Base-by-base conservation (phyloP, 2,888 invertebrate species). In the Volucella bombylans region DNA sequence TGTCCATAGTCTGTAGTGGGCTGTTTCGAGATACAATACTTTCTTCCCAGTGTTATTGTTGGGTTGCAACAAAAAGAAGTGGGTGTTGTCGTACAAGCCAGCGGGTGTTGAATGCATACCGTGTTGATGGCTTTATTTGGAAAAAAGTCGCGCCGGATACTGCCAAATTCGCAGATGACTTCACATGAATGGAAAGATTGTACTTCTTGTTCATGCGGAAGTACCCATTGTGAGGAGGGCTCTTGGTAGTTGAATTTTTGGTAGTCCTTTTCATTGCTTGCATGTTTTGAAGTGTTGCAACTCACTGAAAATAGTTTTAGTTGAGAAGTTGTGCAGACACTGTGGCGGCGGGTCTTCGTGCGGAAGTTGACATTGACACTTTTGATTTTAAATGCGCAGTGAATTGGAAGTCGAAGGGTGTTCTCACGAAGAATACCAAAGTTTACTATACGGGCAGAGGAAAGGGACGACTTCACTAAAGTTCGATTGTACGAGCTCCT, bases 161-260 rank as follows among this genome's bases (percentile, higher is more conserved):
- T 68, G 67, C 50, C 78, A 82, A 72, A 82, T 82, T 82, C 61
- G 67, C 72, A 54, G 78, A 73, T 64, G 78, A 73, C 68, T 82
- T 68, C 67, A 78, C 82, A 73, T 68, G 72, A 82, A 79, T 68
- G 47, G 57, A n/a, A 31, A 38, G 49, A 38, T 9, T 65, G 52
- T 62, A n/a, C n/a, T 50, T 4, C 52, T 31, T 39, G 54, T 68
- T 62, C 10, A n/a, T 10, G 4, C 69, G 81, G 76, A 76, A 64
- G 38, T 64, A 6, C 50, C 39, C 45, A 62, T 41, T 76, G 62
- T 52, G 8, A 38, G 11, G 8, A 23, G 39, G 14, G 54, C 10
- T 59, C 67, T 77, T 77, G 2, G 18, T 23, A 23, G 18, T 23
- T 23, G 18, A 23, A 23, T 23, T 23, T 23, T 23, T 65, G 57